phyloP scores from a whole-genome alignment of 2,113 vertebrate species.

The Saguinus midas region DNA sequence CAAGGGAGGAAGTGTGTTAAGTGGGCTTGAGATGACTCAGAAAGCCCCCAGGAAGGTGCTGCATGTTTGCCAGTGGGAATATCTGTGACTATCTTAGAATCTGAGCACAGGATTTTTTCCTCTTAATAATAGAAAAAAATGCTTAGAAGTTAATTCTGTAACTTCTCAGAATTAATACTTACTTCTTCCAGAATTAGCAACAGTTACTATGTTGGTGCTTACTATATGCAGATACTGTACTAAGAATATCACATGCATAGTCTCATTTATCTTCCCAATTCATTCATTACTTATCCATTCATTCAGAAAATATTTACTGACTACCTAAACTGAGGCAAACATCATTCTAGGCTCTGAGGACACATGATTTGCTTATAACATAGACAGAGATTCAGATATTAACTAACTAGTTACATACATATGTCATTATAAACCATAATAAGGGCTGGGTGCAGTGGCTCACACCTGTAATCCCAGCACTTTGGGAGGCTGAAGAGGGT shows the following conservation, averaged over 20 bases:
- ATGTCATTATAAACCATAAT: background rate
- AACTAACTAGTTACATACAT: background rate
- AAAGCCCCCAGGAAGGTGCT: background rate
- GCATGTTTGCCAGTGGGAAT: background rate
- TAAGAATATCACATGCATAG: background rate
- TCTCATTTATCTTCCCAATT: background rate
- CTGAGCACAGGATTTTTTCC: background rate
- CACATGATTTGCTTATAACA: background rate
- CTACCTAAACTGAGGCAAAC: background rate
- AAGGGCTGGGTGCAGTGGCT: no score
- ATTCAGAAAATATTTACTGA: background rate
- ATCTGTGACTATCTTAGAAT: background rate
- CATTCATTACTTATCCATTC: background rate
- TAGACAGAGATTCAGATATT: background rate
- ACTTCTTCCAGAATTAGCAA: background rate
- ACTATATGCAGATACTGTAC: no score
- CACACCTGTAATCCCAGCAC: no score
- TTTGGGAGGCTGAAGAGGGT: no score
- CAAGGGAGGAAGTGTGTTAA: background rate
- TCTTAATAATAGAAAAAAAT: background rate
- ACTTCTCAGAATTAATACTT: background rate
- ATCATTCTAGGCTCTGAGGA: background rate
- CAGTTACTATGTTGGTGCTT: background rate
- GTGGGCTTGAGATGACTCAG: background rate
- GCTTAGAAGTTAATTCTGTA: background rate